A percentile compares a stretch with the other conserved stretches of the same genome.
phyloP scores from a whole-genome alignment of 2,797 vertebrate species.

The Sebastes glaucus region DNA sequence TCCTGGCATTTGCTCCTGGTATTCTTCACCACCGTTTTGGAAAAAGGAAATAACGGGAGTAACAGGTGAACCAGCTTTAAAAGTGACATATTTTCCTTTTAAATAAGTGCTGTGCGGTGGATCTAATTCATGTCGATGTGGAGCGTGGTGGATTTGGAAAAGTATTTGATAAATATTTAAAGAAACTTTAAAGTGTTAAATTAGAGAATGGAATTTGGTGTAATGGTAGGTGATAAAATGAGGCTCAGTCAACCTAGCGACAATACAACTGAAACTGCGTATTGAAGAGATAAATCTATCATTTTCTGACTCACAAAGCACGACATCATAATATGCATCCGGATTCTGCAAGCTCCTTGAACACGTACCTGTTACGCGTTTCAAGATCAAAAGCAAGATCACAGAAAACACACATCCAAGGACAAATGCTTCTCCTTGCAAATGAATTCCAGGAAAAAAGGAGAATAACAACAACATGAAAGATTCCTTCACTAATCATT shows the following conservation, averaged over 20 bases:
- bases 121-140: background rate
- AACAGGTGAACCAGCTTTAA: background rate
- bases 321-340: background rate
- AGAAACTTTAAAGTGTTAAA: background rate
- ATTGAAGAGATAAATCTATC: background rate
- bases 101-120: background rate
- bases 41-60: background rate
- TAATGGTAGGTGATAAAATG: background rate
- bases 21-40: background rate
- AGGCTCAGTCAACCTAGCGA: background rate
- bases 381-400: slow-evolving; percentile 49
- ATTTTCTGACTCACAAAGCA: background rate
- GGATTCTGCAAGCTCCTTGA: background rate
- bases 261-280: background rate
- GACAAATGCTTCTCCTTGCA: slow-evolving; percentile 23
- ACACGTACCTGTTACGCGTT: slow-evolving; percentile 11
- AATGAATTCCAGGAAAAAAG: slow-evolving; percentile 42
- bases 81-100: background rate
- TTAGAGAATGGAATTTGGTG: background rate
- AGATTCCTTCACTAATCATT: slow-evolving; percentile 75
- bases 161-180: background rate
- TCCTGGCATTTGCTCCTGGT: background rate
- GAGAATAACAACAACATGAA: slow-evolving; percentile 54
- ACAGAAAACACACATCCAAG: slow-evolving; percentile 38
- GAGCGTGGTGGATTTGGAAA: background rate